phyloP scores from a whole-genome alignment of 1,140 invertebrate species.

The Drosophila santomea region DNA sequence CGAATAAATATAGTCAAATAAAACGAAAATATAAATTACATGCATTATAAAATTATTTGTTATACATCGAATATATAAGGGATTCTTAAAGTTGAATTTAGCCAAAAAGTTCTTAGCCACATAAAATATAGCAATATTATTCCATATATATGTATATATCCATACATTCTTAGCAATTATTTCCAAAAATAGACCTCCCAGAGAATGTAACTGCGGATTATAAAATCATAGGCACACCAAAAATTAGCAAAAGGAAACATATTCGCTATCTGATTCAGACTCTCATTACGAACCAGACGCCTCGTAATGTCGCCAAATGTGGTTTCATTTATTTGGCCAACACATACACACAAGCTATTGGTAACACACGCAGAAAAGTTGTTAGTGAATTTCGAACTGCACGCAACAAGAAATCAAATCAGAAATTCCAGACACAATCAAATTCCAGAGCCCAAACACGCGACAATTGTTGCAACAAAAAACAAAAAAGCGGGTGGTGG shows the following conservation, averaged over 20 bases:
- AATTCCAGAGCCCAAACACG: slow-evolving; percentile 34
- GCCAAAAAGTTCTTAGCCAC: too few relatives aligned
- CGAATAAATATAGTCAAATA: slow-evolving; percentile 23
- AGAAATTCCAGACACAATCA: slow-evolving; percentile 57
- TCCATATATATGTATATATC: too few relatives aligned
- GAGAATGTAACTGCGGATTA: slow-evolving; percentile 16
- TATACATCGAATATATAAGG: too few relatives aligned
- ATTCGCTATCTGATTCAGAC: slow-evolving; percentile 41
- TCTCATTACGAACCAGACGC: slow-evolving; percentile 48
- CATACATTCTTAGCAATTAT: background rate
- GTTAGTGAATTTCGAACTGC: slow-evolving; percentile 36
- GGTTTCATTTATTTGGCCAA: slow-evolving; percentile 13
- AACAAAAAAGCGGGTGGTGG: slow-evolving; percentile 1
- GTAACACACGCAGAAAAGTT: slow-evolving; percentile 28
- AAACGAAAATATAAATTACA: slow-evolving; percentile 1
- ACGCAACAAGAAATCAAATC: slow-evolving; percentile 58
- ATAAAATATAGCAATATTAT: slow-evolving; percentile 7
- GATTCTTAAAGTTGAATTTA: too few relatives aligned
- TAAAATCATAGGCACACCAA: slow-evolving; percentile 11
- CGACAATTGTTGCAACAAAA: slow-evolving; percentile 59
- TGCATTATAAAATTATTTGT: too few relatives aligned
- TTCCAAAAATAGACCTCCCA: background rate
- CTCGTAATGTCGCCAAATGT: slow-evolving; percentile 45
- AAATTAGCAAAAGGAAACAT: slow-evolving; percentile 32
- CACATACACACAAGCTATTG: slow-evolving; percentile 2